A percentile compares a stretch with the other conserved stretches of the same genome.
Evolutionary conservation across 2,797 vertebrate species (phyloP).

Genomic region (Bradypus variegatus): DNA sequence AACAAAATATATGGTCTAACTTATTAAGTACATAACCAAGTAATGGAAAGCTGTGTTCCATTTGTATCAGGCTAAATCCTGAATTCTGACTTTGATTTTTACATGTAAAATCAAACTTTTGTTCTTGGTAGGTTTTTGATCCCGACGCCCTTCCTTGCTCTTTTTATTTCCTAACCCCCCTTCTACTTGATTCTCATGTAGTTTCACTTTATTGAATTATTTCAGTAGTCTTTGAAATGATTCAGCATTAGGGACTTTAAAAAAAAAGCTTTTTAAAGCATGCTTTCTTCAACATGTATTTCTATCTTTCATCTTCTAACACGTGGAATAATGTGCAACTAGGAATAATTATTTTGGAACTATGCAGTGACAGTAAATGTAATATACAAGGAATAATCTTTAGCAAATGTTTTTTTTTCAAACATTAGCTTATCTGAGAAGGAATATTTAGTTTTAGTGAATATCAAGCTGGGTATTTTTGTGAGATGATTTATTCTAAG

Average conservation of each 20-base stretch:
- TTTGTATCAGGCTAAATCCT: background rate
- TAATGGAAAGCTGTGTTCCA: background rate
- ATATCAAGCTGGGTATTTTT: background rate
- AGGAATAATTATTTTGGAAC: background rate
- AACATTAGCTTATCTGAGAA: constrained; percentile 1
- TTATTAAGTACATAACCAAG: background rate
- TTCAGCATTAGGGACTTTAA: background rate
- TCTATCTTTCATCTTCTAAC: background rate
- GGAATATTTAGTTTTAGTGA: constrained; percentile 11
- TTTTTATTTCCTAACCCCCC: background rate
- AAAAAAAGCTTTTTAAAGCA: background rate
- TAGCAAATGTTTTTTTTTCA: background rate
- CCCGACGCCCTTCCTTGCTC: background rate
- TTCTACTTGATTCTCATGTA: background rate
- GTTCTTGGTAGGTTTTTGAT: background rate
- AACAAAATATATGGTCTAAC: background rate
- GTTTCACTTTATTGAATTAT: background rate
- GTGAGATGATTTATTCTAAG: background rate
- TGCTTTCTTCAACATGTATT: background rate
- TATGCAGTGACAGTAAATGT: background rate
- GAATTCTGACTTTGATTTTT: background rate
- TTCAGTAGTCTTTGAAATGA: constrained; percentile 7
- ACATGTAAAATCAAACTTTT: background rate
- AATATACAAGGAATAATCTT: background rate
- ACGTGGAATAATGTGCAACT: background rate